Evolutionary conservation across 2,113 vertebrate genomes (phyloP), one percentile per base, ranked within the genome.

Genomic region (Chunga burmeisteri): DNA sequence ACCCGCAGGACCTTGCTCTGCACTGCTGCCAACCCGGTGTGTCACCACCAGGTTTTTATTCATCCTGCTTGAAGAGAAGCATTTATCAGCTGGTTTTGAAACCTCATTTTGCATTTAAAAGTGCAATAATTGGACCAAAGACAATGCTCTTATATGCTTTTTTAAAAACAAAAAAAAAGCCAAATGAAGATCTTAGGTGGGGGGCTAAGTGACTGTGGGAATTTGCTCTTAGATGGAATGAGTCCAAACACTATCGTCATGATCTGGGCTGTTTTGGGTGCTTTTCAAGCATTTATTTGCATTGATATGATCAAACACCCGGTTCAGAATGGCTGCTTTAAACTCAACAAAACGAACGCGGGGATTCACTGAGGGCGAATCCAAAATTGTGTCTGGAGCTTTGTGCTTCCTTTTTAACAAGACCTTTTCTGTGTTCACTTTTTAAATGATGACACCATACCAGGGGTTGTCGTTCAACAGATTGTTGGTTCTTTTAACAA

Each of bases 401-500:
- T 85, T 85, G 81, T 93, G 81, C 53, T 71, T 93, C 59, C 70
- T 77, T 85, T 95, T 90, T 95, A 90, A 94, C 94, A 81, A 88
- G 87, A 91, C 91, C 86, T 97, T 95, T 94, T 77, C 83, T 95
- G 94, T 94, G 84, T 81, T 96, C 93, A 85, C 81, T 94, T 95
- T 94, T 85, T 70, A 96, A 91, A 85, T 1, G 78, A 94, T 93
- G 93, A 93, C 84, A 96, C 93, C 70, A 87, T 94, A 80, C 95
- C 0, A 81, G 74, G 93, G 94, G 89, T 82, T 97, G 94, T 96
- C 42, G 47, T 95, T 97, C 97, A 97, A 95, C 96, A 97, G 97
- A 95, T 96, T 97, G 94, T 94, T 94, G 91, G 74, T 95, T 96
- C 89, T 97, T 97, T 97, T 96, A 96, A 96, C 95, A 97, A 95